phyloP scores from a whole-genome alignment of 1,140 invertebrate species.

The Neelides sp. region DNA sequence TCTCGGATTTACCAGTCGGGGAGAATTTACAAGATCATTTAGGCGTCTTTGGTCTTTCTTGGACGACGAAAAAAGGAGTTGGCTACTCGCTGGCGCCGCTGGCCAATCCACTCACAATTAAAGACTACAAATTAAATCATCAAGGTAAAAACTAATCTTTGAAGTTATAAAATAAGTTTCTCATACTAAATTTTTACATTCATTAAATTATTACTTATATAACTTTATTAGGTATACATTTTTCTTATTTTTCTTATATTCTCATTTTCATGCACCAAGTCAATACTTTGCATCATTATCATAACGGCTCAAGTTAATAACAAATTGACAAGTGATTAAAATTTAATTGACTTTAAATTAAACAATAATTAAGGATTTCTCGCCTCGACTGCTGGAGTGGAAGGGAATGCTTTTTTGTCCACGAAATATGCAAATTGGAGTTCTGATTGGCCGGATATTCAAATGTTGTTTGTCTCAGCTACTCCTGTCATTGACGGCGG shows the following conservation, averaged over 20 bases:
- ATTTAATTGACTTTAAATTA: too few species aligned
- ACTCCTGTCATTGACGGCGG: conserved; percentile 28
- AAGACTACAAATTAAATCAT: conserved; percentile 18
- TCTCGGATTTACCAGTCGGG: conserved; percentile 23
- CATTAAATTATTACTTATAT: too few species aligned
- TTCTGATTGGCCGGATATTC: conserved; percentile 62
- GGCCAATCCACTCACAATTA: conserved; percentile 16
- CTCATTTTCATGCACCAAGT: too few species aligned
- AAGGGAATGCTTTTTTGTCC: conserved; percentile 23
- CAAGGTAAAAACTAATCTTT: conserved; percentile 4
- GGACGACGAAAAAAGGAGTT: conserved; percentile 16
- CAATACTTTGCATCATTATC: too few species aligned
- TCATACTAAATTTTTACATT: background rate
- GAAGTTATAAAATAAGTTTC: background rate
- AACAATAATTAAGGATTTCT: too few species aligned
- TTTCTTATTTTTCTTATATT: too few species aligned
- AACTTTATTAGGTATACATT: too few species aligned
- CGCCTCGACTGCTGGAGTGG: conserved; percentile 14
- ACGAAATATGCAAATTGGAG: conserved; percentile 45
- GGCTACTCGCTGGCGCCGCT: conserved; percentile 20
- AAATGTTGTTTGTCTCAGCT: conserved; percentile 43
- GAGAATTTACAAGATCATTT: conserved; percentile 24
- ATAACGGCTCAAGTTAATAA: too few species aligned
- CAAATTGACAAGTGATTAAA: too few species aligned
- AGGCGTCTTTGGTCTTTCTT: conserved; percentile 21